Evolutionary conservation across 2,113 vertebrate species (phyloP), one percentile per base, ranked within the genome.

Genomic region (Vombatus ursinus): DNA sequence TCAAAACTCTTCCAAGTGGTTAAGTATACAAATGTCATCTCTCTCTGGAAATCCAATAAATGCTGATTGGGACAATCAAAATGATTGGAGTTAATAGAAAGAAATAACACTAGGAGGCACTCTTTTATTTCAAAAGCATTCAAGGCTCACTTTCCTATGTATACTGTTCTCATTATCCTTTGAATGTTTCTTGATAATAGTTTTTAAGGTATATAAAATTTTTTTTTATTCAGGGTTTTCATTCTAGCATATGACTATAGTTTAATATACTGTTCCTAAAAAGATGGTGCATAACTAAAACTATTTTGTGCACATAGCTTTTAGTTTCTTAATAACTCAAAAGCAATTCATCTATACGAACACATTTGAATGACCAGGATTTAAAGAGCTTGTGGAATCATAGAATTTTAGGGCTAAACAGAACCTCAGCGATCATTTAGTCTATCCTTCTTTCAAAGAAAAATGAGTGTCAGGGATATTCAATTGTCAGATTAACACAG

Each of bases 101-200:
- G 0, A 0, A 77, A 0, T 90, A 93, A 91, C 97, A 96, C 95
- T 0, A 61, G 98, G 97, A 96, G 97, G 96, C 95, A 97, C 94
- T 93, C 16, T 96, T 61, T 89, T 0, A 0, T 90, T 94, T 92
- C 51, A 92, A 93, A 94, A 95, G 93, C 11, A 0, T 0, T 10
- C 0, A 57, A 25, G 31, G 37, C 2, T n/a, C 68, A 44, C 37
- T 53, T 91, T 14, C 22, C 51, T 49, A 11, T 68, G 1, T 22
- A 54, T 25, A 31, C 8, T 23, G 89, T 31, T 12, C 22, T 8
- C 0, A 48, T 44, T 9, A 25, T 28, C 37, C 52, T 50, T 31
- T 7, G 0, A 8, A 9, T 11, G 37, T 14, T 6, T 48, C 24
- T 0, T 10, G 7, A 0, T 19, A 16, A 11, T 31, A 7, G 53